phyloP scores from a whole-genome alignment of 2,113 vertebrate genomes.

The Gavialis gangeticus region DNA sequence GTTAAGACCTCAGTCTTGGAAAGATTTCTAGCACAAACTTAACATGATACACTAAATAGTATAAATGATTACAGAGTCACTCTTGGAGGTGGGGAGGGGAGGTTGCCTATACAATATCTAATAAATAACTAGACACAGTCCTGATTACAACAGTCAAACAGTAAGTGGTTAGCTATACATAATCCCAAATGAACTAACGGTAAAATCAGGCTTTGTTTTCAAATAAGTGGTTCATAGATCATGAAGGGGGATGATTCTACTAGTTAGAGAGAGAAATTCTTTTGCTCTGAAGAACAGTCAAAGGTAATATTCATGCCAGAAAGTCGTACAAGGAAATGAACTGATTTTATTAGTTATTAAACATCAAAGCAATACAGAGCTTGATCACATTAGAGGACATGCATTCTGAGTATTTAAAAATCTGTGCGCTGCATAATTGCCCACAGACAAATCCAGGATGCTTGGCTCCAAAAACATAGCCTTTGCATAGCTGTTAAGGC shows the following conservation, averaged over 20 bases:
- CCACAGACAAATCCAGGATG: not conserved
- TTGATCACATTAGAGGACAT: not conserved
- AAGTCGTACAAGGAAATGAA: constrained; percentile 43
- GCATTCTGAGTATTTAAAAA: constrained; percentile 9
- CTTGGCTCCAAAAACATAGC: not conserved
- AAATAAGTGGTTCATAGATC: constrained; percentile 10
- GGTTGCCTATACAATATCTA: not conserved
- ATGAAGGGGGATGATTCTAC: not conserved
- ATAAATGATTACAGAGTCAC: not conserved
- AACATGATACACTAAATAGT: not conserved
- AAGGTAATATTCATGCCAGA: not conserved
- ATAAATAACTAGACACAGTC: constrained; percentile 3
- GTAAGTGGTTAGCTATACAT: not conserved
- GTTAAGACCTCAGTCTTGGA: too few species aligned
- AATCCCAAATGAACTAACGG: not conserved
- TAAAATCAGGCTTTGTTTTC: constrained; percentile 16
- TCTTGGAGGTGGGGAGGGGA: not conserved
- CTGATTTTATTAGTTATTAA: constrained; percentile 37
- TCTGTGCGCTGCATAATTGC: not conserved
- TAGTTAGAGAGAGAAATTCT: constrained; percentile 6
- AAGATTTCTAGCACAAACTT: not conserved
- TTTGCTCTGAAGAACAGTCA: constrained; percentile 44
- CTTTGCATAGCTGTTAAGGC: not conserved
- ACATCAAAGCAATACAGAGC: constrained; percentile 1
- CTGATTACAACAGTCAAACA: not conserved